phyloP scores from a whole-genome alignment of 2,888 invertebrate genomes.

The Athalia cordata region DNA sequence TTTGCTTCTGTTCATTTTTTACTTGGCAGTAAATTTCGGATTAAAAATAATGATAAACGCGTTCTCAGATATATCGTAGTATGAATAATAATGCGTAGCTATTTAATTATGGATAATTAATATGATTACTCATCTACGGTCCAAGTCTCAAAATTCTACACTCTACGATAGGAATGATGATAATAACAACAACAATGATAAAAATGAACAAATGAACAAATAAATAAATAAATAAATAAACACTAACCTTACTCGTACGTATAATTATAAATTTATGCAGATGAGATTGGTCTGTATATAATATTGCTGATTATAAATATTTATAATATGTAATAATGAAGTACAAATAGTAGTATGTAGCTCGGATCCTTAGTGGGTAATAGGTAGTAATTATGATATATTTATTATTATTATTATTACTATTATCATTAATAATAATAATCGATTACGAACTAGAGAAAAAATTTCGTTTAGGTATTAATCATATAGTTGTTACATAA shows the following conservation, averaged over 20 bases:
- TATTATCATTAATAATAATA: constrained; percentile 30
- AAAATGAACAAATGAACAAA: not conserved
- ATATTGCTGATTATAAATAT: constrained; percentile 49
- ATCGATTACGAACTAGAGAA: not conserved
- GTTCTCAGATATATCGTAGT: too few relatives aligned
- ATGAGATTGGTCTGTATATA: constrained; percentile 43
- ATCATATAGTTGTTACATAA: constrained; percentile 2
- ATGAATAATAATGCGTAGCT: too few relatives aligned
- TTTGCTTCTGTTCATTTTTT: constrained; percentile 7
- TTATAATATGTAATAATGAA: constrained; percentile 53
- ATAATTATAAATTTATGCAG: constrained; percentile 25
- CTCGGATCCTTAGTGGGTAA: constrained; percentile 37
- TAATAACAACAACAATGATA: not conserved
- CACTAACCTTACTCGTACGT: not conserved
- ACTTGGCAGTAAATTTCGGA: constrained; percentile 19
- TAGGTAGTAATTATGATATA: constrained; percentile 32
- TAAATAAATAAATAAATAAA: constrained; percentile 1
- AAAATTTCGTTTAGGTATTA: constrained; percentile 18
- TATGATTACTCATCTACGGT: too few relatives aligned
- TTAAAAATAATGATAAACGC: too few relatives aligned
- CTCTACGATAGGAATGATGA: too few relatives aligned
- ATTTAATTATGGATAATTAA: too few relatives aligned
- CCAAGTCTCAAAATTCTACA: too few relatives aligned
- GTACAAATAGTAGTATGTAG: constrained; percentile 49
- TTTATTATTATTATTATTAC: constrained; percentile 32